Evolutionary conservation across 2,797 vertebrate genomes (phyloP).

Genomic region (Ambastaia sidthimunki): DNA sequence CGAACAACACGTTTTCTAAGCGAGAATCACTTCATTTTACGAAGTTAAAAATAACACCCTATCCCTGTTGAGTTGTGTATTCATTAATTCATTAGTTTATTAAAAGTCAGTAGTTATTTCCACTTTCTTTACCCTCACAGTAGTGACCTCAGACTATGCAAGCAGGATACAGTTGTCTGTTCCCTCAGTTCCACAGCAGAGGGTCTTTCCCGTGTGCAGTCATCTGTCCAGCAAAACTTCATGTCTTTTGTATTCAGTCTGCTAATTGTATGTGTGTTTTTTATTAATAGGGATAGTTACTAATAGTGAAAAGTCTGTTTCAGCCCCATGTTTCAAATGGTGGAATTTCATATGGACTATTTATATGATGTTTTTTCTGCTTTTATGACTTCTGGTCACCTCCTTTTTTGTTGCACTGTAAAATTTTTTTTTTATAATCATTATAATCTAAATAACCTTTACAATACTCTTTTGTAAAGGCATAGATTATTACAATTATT

Average conservation of each 20-base stretch:
- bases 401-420: neutral
- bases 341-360: neutral
- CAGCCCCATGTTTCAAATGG: neutral
- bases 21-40: neutral
- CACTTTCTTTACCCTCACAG: slow-evolving; percentile 64
- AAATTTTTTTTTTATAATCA: too few species aligned
- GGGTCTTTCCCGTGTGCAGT: slow-evolving; percentile 72
- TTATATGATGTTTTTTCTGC: too few species aligned
- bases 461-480: neutral
- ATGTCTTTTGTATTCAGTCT: slow-evolving; percentile 83
- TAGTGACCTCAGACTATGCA: slow-evolving; percentile 81
- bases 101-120: neutral
- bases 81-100: too few species aligned
- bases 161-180: slow-evolving; percentile 77
- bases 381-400: too few species aligned
- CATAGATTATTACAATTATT: neutral
- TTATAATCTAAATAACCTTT: neutral
- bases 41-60: neutral
- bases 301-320: neutral
- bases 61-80: neutral
- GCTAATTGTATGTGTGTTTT: slow-evolving; percentile 83
- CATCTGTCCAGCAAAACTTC: slow-evolving; percentile 70
- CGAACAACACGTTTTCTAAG: slow-evolving; percentile 15
- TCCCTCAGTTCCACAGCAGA: slow-evolving; percentile 73
- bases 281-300: neutral